phyloP scores from a whole-genome alignment of 1,140 invertebrate species.

The Drosophila nigrodunni region DNA sequence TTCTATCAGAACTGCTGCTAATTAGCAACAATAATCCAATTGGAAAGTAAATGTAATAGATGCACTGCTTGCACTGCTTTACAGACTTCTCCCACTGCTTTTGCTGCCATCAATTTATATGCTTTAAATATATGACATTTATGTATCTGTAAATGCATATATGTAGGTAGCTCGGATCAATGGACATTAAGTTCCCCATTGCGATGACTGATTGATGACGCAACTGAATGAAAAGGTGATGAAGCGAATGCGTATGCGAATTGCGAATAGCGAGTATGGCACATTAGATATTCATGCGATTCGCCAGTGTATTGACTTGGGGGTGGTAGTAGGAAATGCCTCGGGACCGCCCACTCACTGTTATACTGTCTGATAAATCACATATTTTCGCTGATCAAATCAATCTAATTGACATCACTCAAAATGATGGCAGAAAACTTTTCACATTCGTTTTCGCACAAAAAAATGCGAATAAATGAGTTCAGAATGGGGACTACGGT shows the following conservation, averaged over 20 bases:
- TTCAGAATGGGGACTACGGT: slow-evolving; percentile 49
- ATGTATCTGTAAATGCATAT: slow-evolving; percentile 2
- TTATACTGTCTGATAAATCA: slow-evolving; percentile 82
- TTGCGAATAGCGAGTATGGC: slow-evolving; percentile 23
- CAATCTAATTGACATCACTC: slow-evolving; percentile 85
- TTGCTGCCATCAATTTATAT: not conserved
- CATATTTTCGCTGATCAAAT: slow-evolving; percentile 85
- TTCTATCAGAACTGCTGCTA: no score
- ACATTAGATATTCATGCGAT: slow-evolving; percentile 77
- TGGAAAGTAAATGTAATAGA: no score
- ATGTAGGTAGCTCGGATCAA: slow-evolving; percentile 27
- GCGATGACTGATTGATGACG: slow-evolving; percentile 79
- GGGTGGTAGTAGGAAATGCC: slow-evolving; percentile 44
- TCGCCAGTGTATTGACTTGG: slow-evolving; percentile 9
- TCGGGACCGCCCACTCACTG: slow-evolving; percentile 69
- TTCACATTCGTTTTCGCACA: slow-evolving; percentile 71
- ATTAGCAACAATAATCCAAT: no score
- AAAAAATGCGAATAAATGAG: slow-evolving; percentile 77
- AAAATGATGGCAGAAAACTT: slow-evolving; percentile 84
- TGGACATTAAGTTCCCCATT: slow-evolving; percentile 45
- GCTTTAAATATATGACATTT: slow-evolving; percentile 18
- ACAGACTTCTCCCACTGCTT: not conserved
- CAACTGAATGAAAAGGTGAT: slow-evolving; percentile 59
- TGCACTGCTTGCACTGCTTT: slow-evolving; percentile 1
- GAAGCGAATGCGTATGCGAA: slow-evolving; percentile 51